Percentiles rank a stretch among this genome's conserved stretches.
Evolutionary conservation across 1,140 invertebrate species (phyloP).

Genomic region (Drosophila rufa): DNA sequence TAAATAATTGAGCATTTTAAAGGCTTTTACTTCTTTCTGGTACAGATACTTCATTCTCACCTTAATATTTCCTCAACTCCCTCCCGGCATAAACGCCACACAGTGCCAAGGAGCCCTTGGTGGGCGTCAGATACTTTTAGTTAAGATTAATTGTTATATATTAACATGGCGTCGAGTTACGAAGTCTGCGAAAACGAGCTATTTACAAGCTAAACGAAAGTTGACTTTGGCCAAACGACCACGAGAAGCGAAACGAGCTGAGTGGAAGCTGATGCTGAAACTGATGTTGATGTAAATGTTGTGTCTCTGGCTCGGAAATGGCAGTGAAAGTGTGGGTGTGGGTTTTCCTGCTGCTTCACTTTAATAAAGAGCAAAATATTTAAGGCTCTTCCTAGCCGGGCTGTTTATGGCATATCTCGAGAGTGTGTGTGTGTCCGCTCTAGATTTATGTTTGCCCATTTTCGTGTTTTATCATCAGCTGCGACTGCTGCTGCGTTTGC

Average conservation of each 20-base stretch:
- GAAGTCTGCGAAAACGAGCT: conserved; percentile 84
- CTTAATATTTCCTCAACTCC: neutral
- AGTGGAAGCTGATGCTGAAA: conserved; percentile 36
- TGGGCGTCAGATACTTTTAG: conserved; percentile 76
- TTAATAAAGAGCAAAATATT: conserved; percentile 63
- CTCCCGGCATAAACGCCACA: conserved; percentile 23
- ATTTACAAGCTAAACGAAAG: conserved; percentile 85
- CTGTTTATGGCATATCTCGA: conserved; percentile 62
- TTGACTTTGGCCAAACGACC: conserved; percentile 76
- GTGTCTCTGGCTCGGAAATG: conserved; percentile 33
- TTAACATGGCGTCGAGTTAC: conserved; percentile 84
- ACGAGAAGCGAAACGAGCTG: conserved; percentile 35
- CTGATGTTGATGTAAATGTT: conserved; percentile 53
- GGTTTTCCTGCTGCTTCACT: conserved; percentile 13
- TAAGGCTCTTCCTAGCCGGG: conserved; percentile 34
- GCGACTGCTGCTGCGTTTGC: conserved; percentile 28
- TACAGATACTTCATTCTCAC: too few relatives aligned
- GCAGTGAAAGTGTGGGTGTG: conserved; percentile 42
- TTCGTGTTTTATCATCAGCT: conserved; percentile 82
- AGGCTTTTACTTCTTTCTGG: too few relatives aligned
- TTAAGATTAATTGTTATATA: conserved; percentile 84
- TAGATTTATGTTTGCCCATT: conserved; percentile 79
- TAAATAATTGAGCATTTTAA: too few relatives aligned
- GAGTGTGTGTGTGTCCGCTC: conserved; percentile 29
- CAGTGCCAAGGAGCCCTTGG: neutral